phyloP scores from a whole-genome alignment of 1,140 invertebrate species.

The Anagrus nilaparvatae region DNA sequence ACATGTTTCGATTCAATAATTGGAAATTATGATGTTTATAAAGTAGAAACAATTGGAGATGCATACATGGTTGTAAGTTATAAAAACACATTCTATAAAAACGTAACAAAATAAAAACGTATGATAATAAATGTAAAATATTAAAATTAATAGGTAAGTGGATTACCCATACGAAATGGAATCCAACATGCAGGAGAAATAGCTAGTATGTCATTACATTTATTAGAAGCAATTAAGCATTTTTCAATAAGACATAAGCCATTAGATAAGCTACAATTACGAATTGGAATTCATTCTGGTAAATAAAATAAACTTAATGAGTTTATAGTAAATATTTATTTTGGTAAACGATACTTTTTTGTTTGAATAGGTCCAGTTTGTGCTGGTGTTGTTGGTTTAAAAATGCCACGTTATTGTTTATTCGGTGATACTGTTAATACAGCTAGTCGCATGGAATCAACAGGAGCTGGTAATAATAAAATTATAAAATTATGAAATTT shows the following conservation, averaged over 20 bases:
- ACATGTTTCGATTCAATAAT: conserved; percentile 90
- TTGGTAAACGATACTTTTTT: too few relatives aligned
- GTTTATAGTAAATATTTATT: too few relatives aligned
- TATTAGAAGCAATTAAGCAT: conserved; percentile 70
- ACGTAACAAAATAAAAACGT: too few relatives aligned
- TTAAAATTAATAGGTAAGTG: conserved; percentile 56
- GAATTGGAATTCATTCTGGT: conserved; percentile 90
- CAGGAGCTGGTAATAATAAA: conserved; percentile 44
- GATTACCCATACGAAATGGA: conserved; percentile 71
- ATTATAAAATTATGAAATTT: conserved; percentile 4
- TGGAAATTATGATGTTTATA: conserved; percentile 86
- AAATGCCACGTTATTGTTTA: conserved; percentile 85
- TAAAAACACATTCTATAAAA: too few relatives aligned
- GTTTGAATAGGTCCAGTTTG: conserved; percentile 62
- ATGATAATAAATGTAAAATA: too few relatives aligned
- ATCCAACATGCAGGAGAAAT: conserved; percentile 81
- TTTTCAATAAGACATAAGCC: conserved; percentile 84
- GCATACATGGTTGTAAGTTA: conserved; percentile 70
- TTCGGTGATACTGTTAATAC: conserved; percentile 91
- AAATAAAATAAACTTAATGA: too few relatives aligned
- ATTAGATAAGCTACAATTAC: conserved; percentile 68
- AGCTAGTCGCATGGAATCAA: conserved; percentile 88
- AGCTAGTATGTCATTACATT: conserved; percentile 81
- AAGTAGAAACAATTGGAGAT: conserved; percentile 86
- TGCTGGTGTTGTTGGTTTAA: conserved; percentile 79